Evolutionary conservation across 2,888 invertebrate species (phyloP), one percentile per base, ranked within the genome.

Genomic region (Odontomyia ornata): DNA sequence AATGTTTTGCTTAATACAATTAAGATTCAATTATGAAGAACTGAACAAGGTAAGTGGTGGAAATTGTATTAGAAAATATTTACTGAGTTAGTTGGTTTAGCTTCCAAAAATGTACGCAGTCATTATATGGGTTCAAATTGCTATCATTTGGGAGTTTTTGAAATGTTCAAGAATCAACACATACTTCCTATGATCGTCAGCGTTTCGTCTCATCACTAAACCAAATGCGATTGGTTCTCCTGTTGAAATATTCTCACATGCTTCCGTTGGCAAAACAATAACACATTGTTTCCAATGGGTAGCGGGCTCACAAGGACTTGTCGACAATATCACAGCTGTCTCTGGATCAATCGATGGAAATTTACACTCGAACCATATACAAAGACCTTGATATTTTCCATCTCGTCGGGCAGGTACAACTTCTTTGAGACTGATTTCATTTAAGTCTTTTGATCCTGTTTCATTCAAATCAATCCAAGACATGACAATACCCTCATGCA

Each of bases 251-350:
- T 80, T 82, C 85, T 85, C 83, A 86, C 91, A 69, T 91, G 89
- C 77, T 76, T 90, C 88, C 23, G 90, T 85, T 0, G 96, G 95
- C 62, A 97, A 86, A 1, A 95, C 90, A 80, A 97, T 91, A 0
- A 96, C 90, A 0, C 96, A 96, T 86, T 98, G 98, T 84, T 97
- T 96, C 98, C 98, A 98, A 88, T 98, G 98, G 0, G 98, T 98
- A 25, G 91, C 88, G 0, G 90, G 88, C 0, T 89, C 87, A 52
- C 89, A 87, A 1, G 97, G 97, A 0, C 94, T 92, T 0, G 97
- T 97, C 72, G 93, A 92, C 82, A 97, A 92, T 2, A 88, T 86
- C 5, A 95, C 89, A 15, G 89, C 86, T 80, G 90, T 89, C 4
- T 83, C 84, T 46, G 84, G 81, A 1, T 90, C 90, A 83, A 93